Evolutionary conservation across 2,113 vertebrate genomes (phyloP).

Genomic region (Bos indicus): DNA sequence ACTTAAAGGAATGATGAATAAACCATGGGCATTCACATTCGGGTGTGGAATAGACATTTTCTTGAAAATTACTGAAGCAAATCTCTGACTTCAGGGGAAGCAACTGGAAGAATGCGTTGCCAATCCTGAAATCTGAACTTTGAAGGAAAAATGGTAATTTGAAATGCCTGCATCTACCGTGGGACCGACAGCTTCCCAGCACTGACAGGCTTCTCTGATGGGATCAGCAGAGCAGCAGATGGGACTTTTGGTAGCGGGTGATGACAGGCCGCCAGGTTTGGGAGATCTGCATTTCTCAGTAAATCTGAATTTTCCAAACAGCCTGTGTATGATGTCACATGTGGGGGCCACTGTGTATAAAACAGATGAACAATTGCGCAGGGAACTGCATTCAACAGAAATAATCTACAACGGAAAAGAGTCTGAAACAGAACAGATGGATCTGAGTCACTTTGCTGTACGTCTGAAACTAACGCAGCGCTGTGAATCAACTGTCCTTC

Average conservation of each 20-base stretch:
- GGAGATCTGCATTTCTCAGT: background rate
- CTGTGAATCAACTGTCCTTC: background rate
- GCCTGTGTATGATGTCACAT: background rate
- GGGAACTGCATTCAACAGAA: background rate
- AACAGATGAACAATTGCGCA: fast-evolving
- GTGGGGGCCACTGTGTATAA: background rate
- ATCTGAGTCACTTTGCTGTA: background rate
- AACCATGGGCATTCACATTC: background rate
- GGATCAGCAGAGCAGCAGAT: background rate
- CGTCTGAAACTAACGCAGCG: background rate
- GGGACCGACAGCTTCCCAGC: background rate
- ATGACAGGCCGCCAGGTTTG: background rate
- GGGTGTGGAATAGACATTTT: background rate
- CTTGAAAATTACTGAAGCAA: background rate
- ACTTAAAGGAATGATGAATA: background rate
- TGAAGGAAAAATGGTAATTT: background rate
- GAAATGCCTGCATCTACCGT: background rate
- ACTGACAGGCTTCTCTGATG: background rate
- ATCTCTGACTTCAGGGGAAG: background rate
- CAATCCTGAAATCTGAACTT: background rate
- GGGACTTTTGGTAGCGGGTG: background rate
- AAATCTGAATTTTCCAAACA: background rate
- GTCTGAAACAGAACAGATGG: background rate
- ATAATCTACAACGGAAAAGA: background rate
- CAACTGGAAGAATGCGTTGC: background rate